Conservation (phyloP, 1,140 invertebrate species). For the Sitobion miscanthi region DNA sequence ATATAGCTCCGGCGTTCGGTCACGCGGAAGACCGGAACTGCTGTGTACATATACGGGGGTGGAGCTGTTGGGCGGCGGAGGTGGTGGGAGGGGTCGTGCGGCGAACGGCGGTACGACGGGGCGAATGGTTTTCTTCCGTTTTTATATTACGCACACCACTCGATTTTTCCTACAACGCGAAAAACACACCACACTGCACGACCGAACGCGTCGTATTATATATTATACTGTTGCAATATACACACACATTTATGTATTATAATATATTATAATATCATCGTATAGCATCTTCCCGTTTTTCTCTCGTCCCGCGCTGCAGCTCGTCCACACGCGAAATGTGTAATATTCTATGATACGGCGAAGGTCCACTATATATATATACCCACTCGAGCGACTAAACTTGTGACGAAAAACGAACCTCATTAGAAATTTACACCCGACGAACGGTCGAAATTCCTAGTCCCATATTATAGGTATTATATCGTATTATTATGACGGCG, state of each 20-base stretch:
- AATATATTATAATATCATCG: not conserved
- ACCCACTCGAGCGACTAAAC: no score
- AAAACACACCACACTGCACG: not conserved
- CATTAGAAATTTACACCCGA: conserved; percentile 6
- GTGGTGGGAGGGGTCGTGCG: not conserved
- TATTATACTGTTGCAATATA: not conserved
- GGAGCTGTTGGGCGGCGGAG: not conserved
- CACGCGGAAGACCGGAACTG: conserved; percentile 30
- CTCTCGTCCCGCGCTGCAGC: not conserved
- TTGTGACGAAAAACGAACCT: not conserved
- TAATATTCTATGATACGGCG: not conserved
- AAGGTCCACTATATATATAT: no score
- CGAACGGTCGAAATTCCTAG: not conserved
- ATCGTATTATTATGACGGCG: not conserved
- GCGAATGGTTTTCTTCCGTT: conserved; percentile 35
- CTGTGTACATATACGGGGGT: not conserved
- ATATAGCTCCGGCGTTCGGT: conserved; percentile 16
- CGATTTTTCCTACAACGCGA: conserved; percentile 1
- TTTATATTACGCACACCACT: not conserved
- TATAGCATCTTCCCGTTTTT: not conserved
- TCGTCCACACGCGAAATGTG: not conserved
- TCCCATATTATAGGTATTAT: not conserved
- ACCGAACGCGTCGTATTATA: not conserved
- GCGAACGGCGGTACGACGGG: not conserved
- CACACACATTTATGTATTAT: not conserved